A percentile compares a stretch with the other conserved stretches of the same genome.
Conservation (phyloP, 2,797 vertebrate species). For the Mycteria americana region DNA sequence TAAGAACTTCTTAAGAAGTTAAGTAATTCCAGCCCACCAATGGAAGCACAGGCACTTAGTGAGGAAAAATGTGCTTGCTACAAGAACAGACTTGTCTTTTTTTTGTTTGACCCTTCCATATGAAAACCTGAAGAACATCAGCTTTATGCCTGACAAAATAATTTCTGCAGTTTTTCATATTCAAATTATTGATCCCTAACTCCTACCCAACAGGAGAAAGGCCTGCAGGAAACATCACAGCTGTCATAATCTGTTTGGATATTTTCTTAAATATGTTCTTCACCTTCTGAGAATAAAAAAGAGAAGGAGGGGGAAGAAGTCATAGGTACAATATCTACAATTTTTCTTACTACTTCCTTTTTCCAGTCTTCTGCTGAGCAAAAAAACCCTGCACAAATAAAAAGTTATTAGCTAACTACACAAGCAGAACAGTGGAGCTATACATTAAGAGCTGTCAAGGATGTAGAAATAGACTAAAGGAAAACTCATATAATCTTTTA, state of each 20-base stretch:
- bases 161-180: neutral
- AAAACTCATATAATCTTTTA: neutral
- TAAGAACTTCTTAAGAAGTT: neutral
- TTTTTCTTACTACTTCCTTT: neutral
- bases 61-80: neutral
- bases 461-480: neutral
- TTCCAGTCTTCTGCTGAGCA: neutral
- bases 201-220: neutral
- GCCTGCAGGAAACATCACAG: neutral
- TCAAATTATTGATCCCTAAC: neutral
- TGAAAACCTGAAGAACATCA: neutral
- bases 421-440: neutral
- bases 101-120: neutral
- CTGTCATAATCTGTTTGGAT: neutral
- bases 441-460: neutral
- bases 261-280: neutral
- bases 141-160: neutral
- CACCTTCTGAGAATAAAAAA: neutral
- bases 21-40: neutral
- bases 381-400: neutral
- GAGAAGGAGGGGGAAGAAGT: rapidly evolving
- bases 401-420: neutral
- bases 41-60: neutral
- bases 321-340: neutral
- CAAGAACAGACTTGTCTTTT: neutral